Evolutionary conservation across 1,140 invertebrate species (phyloP), one percentile per base, ranked within the genome.

Genomic region (Eufriesea mexicana): DNA sequence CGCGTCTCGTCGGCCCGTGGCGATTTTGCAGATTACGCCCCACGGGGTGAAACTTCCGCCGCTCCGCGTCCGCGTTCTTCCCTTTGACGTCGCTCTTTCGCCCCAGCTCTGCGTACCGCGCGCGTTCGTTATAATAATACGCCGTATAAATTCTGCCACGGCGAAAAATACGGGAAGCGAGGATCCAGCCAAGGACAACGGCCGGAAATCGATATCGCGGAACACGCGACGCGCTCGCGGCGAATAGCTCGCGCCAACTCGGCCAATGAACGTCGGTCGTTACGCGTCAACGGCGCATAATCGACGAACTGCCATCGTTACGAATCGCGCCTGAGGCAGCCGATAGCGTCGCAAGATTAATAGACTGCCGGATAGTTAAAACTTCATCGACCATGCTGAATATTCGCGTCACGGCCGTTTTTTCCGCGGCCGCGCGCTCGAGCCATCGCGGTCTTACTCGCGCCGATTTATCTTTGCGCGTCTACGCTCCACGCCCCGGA

Each of bases 1-100:
- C 49, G 45, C 20, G 18, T 51, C 23, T 23, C 42, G 28, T 57
- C 54, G n/a, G 74, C 67, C 75, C 12, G 8, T 10, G 28, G 59
- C 80, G 86, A 91, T 86, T 91, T 81, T 83, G 72, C 72, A 88
- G 89, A 92, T 92, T 91, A 90, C 84, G 87, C 88, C 35, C 87
- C 88, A 73, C 79, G 88, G 86, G 90, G 79, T 35, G 81, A 89
- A 91, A 90, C 90, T 90, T 92, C 84, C 84, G 74, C 82, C 80
- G 35, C 55, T 74, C 49, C 49, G 14, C 72, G 67, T 35, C 59
- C n/a, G 55, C 61, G 54, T 64, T 67, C 49, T 51, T 71, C 67
- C 73, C 28, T 86, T 86, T 85, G 79, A 86, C 28, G 35, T 35
- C 35, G 35, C 35, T 35, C 35, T 35, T 35, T 35, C 35, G 35